phyloP scores from a whole-genome alignment of 2,797 vertebrate species.

The Sciurus vulgaris region DNA sequence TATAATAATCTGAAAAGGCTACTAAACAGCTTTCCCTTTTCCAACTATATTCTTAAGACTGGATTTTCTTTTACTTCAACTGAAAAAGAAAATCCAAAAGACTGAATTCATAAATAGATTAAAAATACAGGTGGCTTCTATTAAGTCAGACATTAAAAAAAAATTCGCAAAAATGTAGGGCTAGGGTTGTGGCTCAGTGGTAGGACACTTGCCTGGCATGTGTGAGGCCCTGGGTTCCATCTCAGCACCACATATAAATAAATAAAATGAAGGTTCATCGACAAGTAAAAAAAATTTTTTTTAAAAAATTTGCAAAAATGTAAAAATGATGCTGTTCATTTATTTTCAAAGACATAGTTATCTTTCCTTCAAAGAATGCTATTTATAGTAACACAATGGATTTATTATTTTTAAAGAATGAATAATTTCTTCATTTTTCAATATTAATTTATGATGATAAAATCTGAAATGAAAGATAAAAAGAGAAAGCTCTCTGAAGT shows the following conservation, averaged over 20 bases:
- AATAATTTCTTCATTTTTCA: not conserved
- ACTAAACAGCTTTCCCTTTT: constrained; percentile 27
- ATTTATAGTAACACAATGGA: not conserved
- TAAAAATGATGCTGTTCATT: not conserved
- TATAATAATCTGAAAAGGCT: constrained; percentile 11
- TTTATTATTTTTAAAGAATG: constrained; percentile 40
- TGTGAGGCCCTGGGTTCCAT: too few species aligned
- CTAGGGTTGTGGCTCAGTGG: too few species aligned
- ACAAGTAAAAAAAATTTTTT: too few species aligned
- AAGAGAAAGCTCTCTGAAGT: not conserved
- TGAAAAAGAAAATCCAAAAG: not conserved
- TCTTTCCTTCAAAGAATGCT: not conserved
- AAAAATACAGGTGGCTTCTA: not conserved
- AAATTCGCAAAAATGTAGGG: not conserved
- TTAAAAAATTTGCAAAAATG: not conserved
- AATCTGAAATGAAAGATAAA: not conserved
- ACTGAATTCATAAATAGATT: not conserved
- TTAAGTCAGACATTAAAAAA: not conserved
- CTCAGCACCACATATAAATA: too few species aligned
- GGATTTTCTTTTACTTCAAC: not conserved
- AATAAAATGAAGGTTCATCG: too few species aligned
- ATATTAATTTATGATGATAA: not conserved
- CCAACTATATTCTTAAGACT: not conserved
- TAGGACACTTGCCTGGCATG: too few species aligned
- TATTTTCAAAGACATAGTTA: not conserved